Percentiles rank a stretch among this genome's conserved stretches.
phyloP scores from a whole-genome alignment of 2,888 invertebrate species.

The Catonia carolina region DNA sequence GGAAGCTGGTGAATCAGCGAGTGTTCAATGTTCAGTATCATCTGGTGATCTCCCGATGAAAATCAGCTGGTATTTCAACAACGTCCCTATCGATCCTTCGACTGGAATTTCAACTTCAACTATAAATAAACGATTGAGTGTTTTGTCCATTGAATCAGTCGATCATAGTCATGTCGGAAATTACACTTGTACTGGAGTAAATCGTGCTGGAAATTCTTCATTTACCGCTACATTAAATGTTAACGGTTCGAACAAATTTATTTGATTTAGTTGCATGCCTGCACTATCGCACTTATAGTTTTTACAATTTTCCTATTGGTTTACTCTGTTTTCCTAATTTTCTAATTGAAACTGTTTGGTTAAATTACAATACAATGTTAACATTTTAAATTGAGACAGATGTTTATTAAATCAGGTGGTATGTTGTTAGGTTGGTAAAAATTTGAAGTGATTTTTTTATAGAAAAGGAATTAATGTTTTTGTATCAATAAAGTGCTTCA shows the following conservation, averaged over 20 bases:
- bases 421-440: too few species aligned
- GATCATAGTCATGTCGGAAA: slow-evolving; percentile 39
- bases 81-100: slow-evolving; percentile 33
- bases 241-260: slow-evolving; percentile 34
- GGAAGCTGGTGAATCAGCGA: slow-evolving; percentile 39
- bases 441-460: too few species aligned
- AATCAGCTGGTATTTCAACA: slow-evolving; percentile 48
- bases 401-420: too few species aligned
- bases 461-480: too few species aligned
- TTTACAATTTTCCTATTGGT: too few species aligned
- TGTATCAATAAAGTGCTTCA: too few species aligned
- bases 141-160: slow-evolving; percentile 39
- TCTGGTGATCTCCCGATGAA: slow-evolving; percentile 44
- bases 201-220: slow-evolving; percentile 38
- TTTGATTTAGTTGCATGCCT: too few species aligned
- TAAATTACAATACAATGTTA: too few species aligned
- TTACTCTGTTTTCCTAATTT: too few species aligned
- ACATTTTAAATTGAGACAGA: too few species aligned
- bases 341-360: too few species aligned
- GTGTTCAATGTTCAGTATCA: slow-evolving; percentile 37
- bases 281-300: too few species aligned
- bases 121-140: slow-evolving; percentile 36
- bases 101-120: slow-evolving; percentile 30
- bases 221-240: slow-evolving; percentile 39
- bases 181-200: slow-evolving; percentile 41